phyloP scores from a whole-genome alignment of 2,888 invertebrate genomes.

The Amiota minor region DNA sequence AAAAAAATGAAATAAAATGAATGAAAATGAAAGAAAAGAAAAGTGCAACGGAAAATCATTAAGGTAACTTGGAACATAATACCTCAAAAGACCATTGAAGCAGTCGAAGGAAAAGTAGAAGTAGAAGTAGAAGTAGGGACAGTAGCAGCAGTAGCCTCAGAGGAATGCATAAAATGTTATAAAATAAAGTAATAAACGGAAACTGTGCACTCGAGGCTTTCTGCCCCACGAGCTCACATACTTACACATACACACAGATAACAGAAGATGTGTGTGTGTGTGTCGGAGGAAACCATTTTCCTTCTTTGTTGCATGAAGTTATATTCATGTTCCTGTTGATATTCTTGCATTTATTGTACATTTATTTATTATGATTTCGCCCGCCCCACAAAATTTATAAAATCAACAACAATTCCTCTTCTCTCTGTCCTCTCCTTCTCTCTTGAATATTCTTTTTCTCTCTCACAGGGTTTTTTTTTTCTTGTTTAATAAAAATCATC shows the following conservation, averaged over 20 bases:
- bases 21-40: conserved; percentile 2
- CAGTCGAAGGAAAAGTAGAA: conserved; percentile 38
- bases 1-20: not conserved
- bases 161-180: conserved; percentile 9
- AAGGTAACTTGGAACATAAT: conserved; percentile 40
- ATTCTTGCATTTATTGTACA: conserved; percentile 16
- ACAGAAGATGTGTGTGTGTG: not conserved
- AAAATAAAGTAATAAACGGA: conserved; percentile 16
- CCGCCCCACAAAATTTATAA: not conserved
- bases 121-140: not conserved
- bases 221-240: too few species aligned
- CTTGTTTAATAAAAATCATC: too few species aligned
- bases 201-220: not conserved
- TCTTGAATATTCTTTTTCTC: not conserved
- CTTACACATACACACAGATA: not conserved
- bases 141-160: not conserved
- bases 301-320: too few species aligned
- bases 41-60: conserved; percentile 40
- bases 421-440: too few species aligned
- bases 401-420: too few species aligned
- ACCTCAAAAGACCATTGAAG: conserved; percentile 37
- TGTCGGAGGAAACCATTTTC: not conserved
- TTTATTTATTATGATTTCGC: conserved; percentile 13
- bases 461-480: not conserved
- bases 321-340: not conserved